phyloP scores from a whole-genome alignment of 2,888 invertebrate species.

The Itoplectis maculator region DNA sequence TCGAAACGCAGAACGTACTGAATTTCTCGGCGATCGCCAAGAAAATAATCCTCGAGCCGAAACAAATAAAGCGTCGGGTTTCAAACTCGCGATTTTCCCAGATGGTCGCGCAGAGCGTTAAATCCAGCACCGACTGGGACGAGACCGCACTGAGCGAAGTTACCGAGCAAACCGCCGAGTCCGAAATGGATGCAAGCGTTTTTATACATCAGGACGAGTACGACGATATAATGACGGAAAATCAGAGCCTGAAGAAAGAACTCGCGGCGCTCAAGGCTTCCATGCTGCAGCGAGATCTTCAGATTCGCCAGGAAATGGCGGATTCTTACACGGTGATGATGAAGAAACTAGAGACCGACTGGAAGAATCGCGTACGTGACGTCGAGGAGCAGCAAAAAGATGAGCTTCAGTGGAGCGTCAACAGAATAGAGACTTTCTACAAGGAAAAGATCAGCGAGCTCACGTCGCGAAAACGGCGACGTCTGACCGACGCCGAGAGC shows the following conservation, averaged over 20 bases:
- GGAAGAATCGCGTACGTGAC: slow-evolving; percentile 78
- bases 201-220: slow-evolving; percentile 73
- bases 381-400: slow-evolving; percentile 79
- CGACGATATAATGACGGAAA: slow-evolving; percentile 77
- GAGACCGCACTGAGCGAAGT: slow-evolving; percentile 66
- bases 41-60: slow-evolving; percentile 85
- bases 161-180: slow-evolving; percentile 8
- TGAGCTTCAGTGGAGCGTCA: slow-evolving; percentile 76
- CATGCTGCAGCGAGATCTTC: slow-evolving; percentile 75
- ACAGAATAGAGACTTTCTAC: slow-evolving; percentile 77
- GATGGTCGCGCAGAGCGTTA: slow-evolving; percentile 77
- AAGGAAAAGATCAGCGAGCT: slow-evolving; percentile 73
- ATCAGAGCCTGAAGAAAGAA: slow-evolving; percentile 77
- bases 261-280: slow-evolving; percentile 75
- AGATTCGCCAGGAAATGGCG: slow-evolving; percentile 80
- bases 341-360: slow-evolving; percentile 77
- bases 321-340: slow-evolving; percentile 78
- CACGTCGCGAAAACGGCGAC: slow-evolving; percentile 70
- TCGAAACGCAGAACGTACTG: slow-evolving; percentile 94
- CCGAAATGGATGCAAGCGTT: slow-evolving; percentile 54
- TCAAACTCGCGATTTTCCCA: slow-evolving; percentile 79
- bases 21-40: slow-evolving; percentile 94
- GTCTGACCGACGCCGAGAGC: slow-evolving; percentile 55
- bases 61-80: slow-evolving; percentile 69
- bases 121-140: slow-evolving; percentile 80